A percentile compares a stretch with the other conserved stretches of the same genome.
phyloP scores from a whole-genome alignment of 92 coral and sea anemone genomes.

The Paragorgia papillata region DNA sequence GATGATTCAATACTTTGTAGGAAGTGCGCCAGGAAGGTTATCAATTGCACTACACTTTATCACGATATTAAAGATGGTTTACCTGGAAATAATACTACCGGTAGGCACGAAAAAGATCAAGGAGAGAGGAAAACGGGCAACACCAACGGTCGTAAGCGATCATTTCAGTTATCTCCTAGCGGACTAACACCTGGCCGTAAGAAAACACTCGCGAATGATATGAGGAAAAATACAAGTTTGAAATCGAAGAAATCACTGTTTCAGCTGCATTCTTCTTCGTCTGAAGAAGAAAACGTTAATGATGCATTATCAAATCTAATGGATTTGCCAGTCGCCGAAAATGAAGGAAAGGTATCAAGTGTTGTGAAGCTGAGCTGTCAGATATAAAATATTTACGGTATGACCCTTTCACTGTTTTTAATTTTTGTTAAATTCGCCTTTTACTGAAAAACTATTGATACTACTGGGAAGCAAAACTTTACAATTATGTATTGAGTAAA shows the following conservation, averaged over 20 bases:
- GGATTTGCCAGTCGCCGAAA: slow-evolving; percentile 16
- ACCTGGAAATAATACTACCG: background rate
- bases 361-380: slow-evolving; percentile 5
- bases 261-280: slow-evolving; percentile 27
- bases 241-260: slow-evolving; percentile 39
- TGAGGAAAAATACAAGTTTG: too few species aligned
- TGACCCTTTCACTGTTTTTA: background rate
- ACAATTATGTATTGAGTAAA: too few species aligned
- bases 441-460: background rate
- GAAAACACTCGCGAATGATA: too few species aligned
- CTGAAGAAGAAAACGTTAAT: slow-evolving; percentile 22
- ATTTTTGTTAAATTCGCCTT: background rate
- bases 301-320: slow-evolving; percentile 23
- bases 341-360: slow-evolving; percentile 9
- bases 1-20: slow-evolving; percentile 19
- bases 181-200: too few species aligned
- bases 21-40: slow-evolving; percentile 44
- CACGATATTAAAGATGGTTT: slow-evolving; percentile 23
- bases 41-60: slow-evolving; percentile 32
- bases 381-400: background rate
- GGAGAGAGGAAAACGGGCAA: slow-evolving; percentile 1
- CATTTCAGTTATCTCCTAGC: too few species aligned
- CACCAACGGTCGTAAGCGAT: background rate
- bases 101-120: slow-evolving; percentile 9
- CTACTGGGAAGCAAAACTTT: too few species aligned